phyloP scores from a whole-genome alignment of 2,797 vertebrate species.

The Sebastiscus albofasciatus region DNA sequence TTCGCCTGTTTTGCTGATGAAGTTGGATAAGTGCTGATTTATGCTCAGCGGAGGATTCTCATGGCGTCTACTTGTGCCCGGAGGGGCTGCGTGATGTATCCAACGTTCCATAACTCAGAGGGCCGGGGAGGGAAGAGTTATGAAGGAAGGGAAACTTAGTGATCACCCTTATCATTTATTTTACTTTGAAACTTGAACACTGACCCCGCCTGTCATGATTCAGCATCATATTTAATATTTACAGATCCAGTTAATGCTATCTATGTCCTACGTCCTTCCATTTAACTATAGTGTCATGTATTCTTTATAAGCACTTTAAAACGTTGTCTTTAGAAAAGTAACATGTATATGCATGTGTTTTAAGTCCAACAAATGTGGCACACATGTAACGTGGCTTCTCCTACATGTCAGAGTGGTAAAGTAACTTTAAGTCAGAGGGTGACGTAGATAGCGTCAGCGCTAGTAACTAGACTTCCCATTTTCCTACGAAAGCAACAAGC shows the following conservation, averaged over 20 bases:
- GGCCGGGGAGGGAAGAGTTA: background rate
- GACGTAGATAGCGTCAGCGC: background rate
- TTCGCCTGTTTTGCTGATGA: conserved; percentile 55
- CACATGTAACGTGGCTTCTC: background rate
- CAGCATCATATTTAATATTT: background rate
- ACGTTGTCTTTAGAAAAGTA: background rate
- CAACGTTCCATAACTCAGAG: background rate
- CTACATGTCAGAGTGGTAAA: background rate
- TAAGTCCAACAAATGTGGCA: background rate
- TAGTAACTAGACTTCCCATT: background rate
- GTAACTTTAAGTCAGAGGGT: background rate
- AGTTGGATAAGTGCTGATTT: conserved; percentile 63
- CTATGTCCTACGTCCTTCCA: background rate
- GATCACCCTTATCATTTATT: background rate
- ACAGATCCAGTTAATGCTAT: background rate
- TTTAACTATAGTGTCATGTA: background rate
- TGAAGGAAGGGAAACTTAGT: background rate
- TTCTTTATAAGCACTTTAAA: background rate
- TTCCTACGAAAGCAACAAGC: too few species aligned
- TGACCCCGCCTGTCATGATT: background rate
- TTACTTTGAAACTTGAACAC: background rate
- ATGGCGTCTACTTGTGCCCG: background rate
- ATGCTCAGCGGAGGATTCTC: conserved; percentile 48
- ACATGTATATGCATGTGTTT: background rate
- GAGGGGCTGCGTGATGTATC: background rate